These are phyloP conservation scores for Corythornis madagascariensis DNA, from an alignment of 2,113 vertebrate genomes.

Conservation along the genomic window DNA sequence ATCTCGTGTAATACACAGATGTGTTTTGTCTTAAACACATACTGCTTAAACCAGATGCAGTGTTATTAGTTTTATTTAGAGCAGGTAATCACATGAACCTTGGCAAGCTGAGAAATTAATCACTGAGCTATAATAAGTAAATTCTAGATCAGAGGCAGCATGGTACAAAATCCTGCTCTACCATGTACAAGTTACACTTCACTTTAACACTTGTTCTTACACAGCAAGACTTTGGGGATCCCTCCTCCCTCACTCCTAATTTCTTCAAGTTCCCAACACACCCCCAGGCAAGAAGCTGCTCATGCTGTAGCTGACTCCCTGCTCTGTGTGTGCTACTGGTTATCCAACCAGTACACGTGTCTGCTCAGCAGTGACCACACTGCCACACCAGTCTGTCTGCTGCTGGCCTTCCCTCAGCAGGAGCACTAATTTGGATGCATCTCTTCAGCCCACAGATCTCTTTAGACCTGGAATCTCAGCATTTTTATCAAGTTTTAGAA, in stretches of 20 bases:
- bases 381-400: neutral
- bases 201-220: neutral
- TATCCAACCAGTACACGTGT: rapidly evolving
- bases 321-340: neutral
- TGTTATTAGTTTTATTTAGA: neutral
- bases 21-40: neutral
- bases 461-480: neutral
- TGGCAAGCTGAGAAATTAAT: neutral
- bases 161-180: neutral
- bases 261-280: neutral
- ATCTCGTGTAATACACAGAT: neutral
- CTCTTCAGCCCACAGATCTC: neutral
- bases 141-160: neutral
- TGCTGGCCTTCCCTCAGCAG: neutral
- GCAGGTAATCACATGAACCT: neutral
- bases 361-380: neutral
- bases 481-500: neutral
- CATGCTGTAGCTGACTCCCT: neutral
- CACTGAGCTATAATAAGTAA: neutral
- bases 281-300: neutral
- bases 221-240: neutral
- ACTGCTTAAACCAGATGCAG: neutral
- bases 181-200: rapidly evolving
- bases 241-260: neutral
- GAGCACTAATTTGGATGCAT: neutral